Conservation (phyloP, 2,797 vertebrate genomes). For the Liasis olivaceus region DNA sequence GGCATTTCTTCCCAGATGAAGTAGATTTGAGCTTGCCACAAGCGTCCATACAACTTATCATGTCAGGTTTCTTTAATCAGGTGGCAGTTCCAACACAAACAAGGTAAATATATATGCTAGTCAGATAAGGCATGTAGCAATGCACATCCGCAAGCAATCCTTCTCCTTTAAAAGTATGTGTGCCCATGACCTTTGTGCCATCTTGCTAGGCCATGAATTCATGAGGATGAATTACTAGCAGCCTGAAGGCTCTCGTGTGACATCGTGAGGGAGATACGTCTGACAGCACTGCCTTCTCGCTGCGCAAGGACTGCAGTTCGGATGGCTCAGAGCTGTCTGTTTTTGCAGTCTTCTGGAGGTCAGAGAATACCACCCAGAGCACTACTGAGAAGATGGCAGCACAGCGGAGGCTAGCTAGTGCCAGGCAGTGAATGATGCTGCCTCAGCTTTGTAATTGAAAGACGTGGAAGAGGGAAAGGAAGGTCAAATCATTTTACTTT, state of each 20-base stretch:
- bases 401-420: not conserved
- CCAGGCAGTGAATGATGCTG: not conserved
- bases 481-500: not conserved
- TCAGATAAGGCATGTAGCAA: not conserved
- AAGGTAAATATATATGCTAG: not conserved
- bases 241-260: not conserved
- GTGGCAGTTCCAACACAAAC: not conserved
- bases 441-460: not conserved
- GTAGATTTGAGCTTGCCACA: not conserved
- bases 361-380: not conserved
- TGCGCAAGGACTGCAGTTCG: not conserved
- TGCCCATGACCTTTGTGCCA: not conserved
- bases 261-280: not conserved
- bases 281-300: not conserved
- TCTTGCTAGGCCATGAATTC: not conserved
- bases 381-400: not conserved
- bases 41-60: not conserved
- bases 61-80: not conserved
- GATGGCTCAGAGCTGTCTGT: not conserved
- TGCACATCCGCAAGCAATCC: not conserved
- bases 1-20: not conserved
- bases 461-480: not conserved
- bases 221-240: not conserved
- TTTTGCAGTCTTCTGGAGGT: not conserved
- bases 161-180: not conserved